Conservation (phyloP, 1,140 invertebrate genomes). For the Matsumurasca onukii region DNA sequence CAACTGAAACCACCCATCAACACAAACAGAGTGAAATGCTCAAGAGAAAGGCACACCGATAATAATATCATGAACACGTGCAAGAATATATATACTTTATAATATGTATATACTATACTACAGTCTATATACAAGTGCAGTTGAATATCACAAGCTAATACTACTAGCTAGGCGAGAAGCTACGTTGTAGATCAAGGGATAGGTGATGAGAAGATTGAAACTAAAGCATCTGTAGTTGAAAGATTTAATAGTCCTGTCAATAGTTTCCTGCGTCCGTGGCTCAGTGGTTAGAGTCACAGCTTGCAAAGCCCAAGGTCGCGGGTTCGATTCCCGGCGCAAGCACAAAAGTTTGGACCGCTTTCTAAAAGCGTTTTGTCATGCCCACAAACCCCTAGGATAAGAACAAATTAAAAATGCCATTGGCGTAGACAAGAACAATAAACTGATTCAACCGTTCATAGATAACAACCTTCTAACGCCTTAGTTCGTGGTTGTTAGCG, state of each 20-base stretch:
- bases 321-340: no score
- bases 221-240: no score
- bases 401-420: no score
- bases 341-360: no score
- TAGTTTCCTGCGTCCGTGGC: background rate
- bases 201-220: background rate
- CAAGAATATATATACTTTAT: background rate
- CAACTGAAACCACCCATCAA: background rate
- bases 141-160: constrained; percentile 2
- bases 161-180: background rate
- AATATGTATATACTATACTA: background rate
- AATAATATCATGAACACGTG: constrained; percentile 31
- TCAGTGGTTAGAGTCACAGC: no score
- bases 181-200: background rate
- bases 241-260: no score
- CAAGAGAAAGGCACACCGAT: constrained; percentile 34
- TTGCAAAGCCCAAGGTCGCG: no score
- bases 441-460: background rate
- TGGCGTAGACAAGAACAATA: no score
- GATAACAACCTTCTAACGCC: background rate
- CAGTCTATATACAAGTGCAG: constrained; percentile 9
- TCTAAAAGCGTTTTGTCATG: no score
- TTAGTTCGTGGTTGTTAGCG: no score
- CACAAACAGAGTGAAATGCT: background rate
- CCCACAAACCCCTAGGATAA: no score